Percentiles rank a stretch among this genome's conserved stretches.
Evolutionary conservation across 1,140 invertebrate species (phyloP).

Genomic region (Trachelipus rathkii): DNA sequence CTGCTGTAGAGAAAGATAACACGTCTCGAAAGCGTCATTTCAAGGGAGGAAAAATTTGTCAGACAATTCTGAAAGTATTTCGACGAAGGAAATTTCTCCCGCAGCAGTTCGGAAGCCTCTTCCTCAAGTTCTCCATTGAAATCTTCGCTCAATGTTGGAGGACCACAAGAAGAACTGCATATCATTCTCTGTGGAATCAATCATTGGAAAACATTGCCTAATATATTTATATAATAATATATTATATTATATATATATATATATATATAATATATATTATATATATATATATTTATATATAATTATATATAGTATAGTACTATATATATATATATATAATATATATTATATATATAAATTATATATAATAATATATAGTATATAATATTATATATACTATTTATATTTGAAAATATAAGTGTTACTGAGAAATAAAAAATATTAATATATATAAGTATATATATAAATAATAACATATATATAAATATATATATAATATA

Average conservation of each 20-base stretch:
- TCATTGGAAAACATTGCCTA: conserved; percentile 30
- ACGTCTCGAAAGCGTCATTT: not conserved
- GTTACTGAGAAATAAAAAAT: too few species aligned
- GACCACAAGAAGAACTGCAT: conserved; percentile 34
- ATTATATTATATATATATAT: conserved; percentile 15
- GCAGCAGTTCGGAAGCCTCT: not conserved
- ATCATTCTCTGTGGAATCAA: conserved; percentile 44
- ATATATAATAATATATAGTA: too few species aligned
- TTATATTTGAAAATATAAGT: too few species aligned
- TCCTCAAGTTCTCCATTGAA: not conserved
- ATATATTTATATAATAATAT: not conserved
- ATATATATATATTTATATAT: not conserved
- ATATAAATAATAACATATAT: too few species aligned
- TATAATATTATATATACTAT: too few species aligned
- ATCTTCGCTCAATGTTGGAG: conserved; percentile 21
- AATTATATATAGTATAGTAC: not conserved
- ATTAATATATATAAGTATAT: too few species aligned
- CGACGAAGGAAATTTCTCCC: not conserved
- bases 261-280: conserved; percentile 15
- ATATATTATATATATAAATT: too few species aligned
- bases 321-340: too few species aligned
- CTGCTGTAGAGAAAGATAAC: not conserved
- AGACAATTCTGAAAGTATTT: not conserved
- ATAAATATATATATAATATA: too few species aligned
- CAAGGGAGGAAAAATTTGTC: not conserved